Percentiles rank a stretch among this genome's conserved stretches.
Evolutionary conservation across 2,797 vertebrate species (phyloP).

Genomic region (Sebastes cheni): DNA sequence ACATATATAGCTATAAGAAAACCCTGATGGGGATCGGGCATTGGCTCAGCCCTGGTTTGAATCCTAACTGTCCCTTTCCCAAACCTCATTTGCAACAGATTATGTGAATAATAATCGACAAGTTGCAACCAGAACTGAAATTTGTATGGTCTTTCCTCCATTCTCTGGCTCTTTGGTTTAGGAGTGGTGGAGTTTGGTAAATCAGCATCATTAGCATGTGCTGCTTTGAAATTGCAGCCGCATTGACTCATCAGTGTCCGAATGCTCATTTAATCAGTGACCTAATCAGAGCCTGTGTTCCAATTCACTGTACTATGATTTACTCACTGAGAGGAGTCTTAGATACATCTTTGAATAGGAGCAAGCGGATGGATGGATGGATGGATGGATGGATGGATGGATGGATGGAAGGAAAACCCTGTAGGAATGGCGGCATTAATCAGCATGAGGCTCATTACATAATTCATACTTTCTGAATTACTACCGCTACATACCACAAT

Average conservation of each 20-base stretch:
- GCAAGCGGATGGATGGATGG: background rate
- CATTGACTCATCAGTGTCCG: slow-evolving; percentile 39
- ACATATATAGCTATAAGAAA: background rate
- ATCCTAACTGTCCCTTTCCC: background rate
- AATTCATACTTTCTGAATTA: background rate
- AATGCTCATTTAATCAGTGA: slow-evolving; percentile 35
- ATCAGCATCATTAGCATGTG: background rate
- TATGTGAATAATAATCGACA: background rate
- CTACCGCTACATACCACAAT: background rate
- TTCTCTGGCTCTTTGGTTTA: background rate
- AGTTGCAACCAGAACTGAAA: background rate
- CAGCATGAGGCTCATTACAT: background rate
- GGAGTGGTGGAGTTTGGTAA: background rate
- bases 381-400: background rate
- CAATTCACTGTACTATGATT: slow-evolving; percentile 28
- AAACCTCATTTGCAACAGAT: background rate
- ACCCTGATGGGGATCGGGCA: background rate
- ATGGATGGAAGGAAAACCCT: background rate
- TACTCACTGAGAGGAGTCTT: slow-evolving; percentile 1
- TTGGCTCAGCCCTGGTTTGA: background rate
- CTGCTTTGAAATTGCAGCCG: slow-evolving; percentile 9
- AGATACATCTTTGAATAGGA: background rate
- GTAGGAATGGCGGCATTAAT: background rate
- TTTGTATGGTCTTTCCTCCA: background rate
- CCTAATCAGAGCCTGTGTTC: slow-evolving; percentile 32